These are phyloP conservation scores for Brachionus rotundiformis DNA, from an alignment of 1,140 invertebrate species.

Conservation along the genomic window DNA sequence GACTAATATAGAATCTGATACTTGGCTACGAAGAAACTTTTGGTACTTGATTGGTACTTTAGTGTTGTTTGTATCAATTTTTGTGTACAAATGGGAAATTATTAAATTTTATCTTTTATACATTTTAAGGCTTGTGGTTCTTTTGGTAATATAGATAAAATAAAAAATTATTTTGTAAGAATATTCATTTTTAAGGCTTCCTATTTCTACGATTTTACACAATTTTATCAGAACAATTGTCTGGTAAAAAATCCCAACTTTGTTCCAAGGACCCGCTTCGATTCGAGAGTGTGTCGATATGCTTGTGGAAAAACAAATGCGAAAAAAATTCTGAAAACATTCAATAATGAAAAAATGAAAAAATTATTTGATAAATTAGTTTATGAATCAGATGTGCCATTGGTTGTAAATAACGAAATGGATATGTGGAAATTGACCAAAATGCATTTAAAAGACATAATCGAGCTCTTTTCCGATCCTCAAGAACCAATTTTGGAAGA, in stretches of 20 bases:
- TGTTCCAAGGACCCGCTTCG: background rate
- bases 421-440: background rate
- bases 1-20: background rate
- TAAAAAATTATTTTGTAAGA: background rate
- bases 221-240: constrained; percentile 36
- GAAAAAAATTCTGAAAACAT: constrained; percentile 23
- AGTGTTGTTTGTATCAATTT: background rate
- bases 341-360: background rate
- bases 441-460: background rate
- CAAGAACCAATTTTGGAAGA: background rate
- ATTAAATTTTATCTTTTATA: constrained; percentile 35
- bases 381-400: constrained; percentile 7
- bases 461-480: background rate
- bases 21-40: background rate
- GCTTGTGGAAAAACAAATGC: constrained; percentile 40
- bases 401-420: constrained; percentile 10
- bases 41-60: background rate
- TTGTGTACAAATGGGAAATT: background rate
- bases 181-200: background rate
- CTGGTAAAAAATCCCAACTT: constrained; percentile 7
- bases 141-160: background rate
- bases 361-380: constrained; percentile 16
- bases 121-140: background rate
- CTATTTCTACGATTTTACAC: constrained; percentile 39
- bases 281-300: background rate